Evolutionary conservation across 1,140 invertebrate genomes (phyloP).

Genomic region (Pemphigus obesinymphae): DNA sequence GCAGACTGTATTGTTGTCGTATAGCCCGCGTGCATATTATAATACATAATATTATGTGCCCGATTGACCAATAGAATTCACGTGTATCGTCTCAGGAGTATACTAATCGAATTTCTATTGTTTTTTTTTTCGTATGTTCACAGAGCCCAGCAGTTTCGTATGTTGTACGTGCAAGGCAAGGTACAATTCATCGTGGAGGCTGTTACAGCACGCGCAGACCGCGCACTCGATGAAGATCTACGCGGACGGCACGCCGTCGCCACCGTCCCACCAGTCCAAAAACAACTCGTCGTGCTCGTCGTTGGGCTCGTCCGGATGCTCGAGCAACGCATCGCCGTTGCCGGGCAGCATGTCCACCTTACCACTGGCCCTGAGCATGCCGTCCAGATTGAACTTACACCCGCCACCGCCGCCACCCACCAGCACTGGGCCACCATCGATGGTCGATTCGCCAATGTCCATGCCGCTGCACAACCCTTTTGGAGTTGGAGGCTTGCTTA

Average conservation of each 20-base stretch:
- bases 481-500: slow-evolving; percentile 60
- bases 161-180: slow-evolving; percentile 91
- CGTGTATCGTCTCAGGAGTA: not conserved
- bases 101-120: slow-evolving; percentile 21
- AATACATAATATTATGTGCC: not conserved
- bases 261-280: slow-evolving; percentile 44
- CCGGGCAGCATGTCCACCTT: slow-evolving; percentile 44
- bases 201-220: slow-evolving; percentile 91
- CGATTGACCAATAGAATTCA: not conserved
- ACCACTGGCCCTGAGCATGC: slow-evolving; percentile 52
- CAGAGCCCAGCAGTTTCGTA: slow-evolving; percentile 91
- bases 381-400: slow-evolving; percentile 42
- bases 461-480: slow-evolving; percentile 60
- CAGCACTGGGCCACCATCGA: slow-evolving; percentile 48
- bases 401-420: slow-evolving; percentile 52
- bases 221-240: slow-evolving; percentile 92
- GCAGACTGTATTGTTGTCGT: slow-evolving; percentile 6
- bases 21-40: not conserved
- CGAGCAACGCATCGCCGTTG: slow-evolving; percentile 53
- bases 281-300: slow-evolving; percentile 51
- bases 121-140: slow-evolving; percentile 56
- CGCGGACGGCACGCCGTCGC: slow-evolving; percentile 60
- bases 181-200: slow-evolving; percentile 83
- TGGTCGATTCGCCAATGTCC: slow-evolving; percentile 43
- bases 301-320: slow-evolving; percentile 43